Conservation (phyloP, 2,888 invertebrate genomes). For the Tupiocoris notatus region DNA sequence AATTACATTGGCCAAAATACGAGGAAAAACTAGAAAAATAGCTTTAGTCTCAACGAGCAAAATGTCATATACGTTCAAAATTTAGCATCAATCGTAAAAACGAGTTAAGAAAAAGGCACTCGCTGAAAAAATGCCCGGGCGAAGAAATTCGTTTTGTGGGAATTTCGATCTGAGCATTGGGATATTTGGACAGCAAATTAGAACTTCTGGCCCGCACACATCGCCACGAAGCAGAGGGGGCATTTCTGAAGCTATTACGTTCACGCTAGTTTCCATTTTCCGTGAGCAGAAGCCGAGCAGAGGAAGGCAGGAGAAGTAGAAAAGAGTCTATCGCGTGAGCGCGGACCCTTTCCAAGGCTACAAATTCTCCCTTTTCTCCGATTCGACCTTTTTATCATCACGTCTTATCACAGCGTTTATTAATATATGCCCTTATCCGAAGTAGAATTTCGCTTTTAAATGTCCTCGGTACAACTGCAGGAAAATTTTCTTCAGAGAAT, state of each 20-base stretch:
- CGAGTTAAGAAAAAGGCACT: no score
- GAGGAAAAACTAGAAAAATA: no score
- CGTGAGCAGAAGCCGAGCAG: not conserved
- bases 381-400: not conserved
- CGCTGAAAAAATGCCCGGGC: no score
- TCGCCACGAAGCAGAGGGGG: not conserved
- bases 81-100: no score
- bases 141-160: no score
- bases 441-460: not conserved
- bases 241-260: constrained; percentile 14
- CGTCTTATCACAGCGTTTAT: constrained; percentile 34
- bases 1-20: no score
- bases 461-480: not conserved
- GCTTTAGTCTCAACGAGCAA: no score
- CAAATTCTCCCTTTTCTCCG: not conserved
- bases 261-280: constrained; percentile 17
- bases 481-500: not conserved
- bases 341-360: constrained; percentile 9
- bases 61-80: no score
- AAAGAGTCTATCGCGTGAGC: constrained; percentile 14
- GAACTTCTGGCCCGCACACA: not conserved
- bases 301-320: not conserved
- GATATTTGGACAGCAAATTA: not conserved
- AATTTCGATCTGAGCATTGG: no score
- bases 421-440: constrained; percentile 34